Base-by-base conservation (phyloP, 2,888 invertebrate species). In the Chloroclystis v-ata region DNA sequence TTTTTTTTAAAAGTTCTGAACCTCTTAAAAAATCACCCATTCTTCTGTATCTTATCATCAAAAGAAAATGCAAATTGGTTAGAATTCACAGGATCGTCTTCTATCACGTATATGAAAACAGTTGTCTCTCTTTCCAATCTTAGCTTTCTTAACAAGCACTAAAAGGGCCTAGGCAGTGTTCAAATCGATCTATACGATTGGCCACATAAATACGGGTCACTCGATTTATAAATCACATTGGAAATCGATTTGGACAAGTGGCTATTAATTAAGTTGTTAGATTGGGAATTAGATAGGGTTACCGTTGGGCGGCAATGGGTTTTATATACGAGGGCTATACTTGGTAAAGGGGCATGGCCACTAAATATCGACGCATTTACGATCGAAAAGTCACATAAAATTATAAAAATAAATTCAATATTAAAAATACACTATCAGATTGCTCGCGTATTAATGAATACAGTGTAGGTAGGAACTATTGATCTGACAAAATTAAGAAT, bases 171-270 rank as follows among this genome's bases (percentile, higher is more conserved):
- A 24, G 20, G 16, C 1, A 35, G 20, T 35, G 13, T 9, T 13
- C 8, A 14, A 37, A 26, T 29, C 42, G 37, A 37, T 43, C 25
- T 40, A 78, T 75, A 78, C 75, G 75, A 76, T 75, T 65, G 62
- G 59, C 72, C 64, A 61, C 66, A 63, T 78, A 83, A 82, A 85
- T 82, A 82, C 78, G 71, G 85, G 84, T 81, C 83, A 79, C 72
- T 78, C 76, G 77, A 75, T 78, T 76, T 80, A 86, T 85, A 86
- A 86, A 87, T 87, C 86, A 86, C 77, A 67, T 73, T 77, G 59
- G 74, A 83, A 86, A 85, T 85, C 85, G 86, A 85, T 84, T 85
- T 85, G 83, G 84, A 85, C 86, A 83, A 85, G 85, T 85, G 84
- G 75, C 83, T 82, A 87, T 87, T 86, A 86, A 87, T 87, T 84